Evolutionary conservation across 2,888 invertebrate species (phyloP).

Genomic region (Caenorhabditis sp.): DNA sequence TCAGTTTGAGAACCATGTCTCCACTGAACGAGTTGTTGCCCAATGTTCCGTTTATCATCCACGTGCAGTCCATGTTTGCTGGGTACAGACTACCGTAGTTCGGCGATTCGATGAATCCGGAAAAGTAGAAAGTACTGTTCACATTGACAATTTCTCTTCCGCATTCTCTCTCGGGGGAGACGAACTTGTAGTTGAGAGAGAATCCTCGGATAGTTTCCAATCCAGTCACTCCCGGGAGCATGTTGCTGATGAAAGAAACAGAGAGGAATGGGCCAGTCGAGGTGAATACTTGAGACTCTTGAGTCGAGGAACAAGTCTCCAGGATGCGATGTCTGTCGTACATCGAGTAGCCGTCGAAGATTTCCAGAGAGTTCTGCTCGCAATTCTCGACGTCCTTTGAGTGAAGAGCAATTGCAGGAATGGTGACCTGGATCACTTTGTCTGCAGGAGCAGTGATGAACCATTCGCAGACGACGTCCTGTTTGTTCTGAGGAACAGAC

Average conservation of each 20-base stretch:
- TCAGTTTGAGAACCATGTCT: slow-evolving; percentile 59
- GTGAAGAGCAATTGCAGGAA: slow-evolving; percentile 70
- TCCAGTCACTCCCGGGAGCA: slow-evolving; percentile 41
- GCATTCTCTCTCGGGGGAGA: slow-evolving; percentile 68
- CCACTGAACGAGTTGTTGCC: slow-evolving; percentile 46
- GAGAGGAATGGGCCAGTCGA: slow-evolving; percentile 71
- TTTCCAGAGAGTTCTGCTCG: slow-evolving; percentile 73
- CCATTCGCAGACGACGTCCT: slow-evolving; percentile 70
- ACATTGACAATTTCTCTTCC: slow-evolving; percentile 66
- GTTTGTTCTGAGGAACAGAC: slow-evolving; percentile 60
- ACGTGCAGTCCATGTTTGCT: slow-evolving; percentile 84
- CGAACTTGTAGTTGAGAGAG: slow-evolving; percentile 69
- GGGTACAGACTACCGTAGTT: slow-evolving; percentile 82
- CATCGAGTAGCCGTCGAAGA: slow-evolving; percentile 66
- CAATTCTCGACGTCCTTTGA: slow-evolving; percentile 70
- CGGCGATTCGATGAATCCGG: slow-evolving; percentile 76
- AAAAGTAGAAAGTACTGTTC: slow-evolving; percentile 50
- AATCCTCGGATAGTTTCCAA: slow-evolving; percentile 67
- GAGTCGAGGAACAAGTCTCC: slow-evolving; percentile 55
- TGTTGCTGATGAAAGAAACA: slow-evolving; percentile 60
- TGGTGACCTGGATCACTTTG: slow-evolving; percentile 72
- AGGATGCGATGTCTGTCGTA: slow-evolving; percentile 62
- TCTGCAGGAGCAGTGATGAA: slow-evolving; percentile 65
- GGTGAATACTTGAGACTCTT: slow-evolving; percentile 25
- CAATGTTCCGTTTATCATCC: slow-evolving; percentile 82